A percentile compares a stretch with the other conserved stretches of the same genome.
Conservation (phyloP, 2,797 vertebrate species). For the Halcyon chelicuti region DNA sequence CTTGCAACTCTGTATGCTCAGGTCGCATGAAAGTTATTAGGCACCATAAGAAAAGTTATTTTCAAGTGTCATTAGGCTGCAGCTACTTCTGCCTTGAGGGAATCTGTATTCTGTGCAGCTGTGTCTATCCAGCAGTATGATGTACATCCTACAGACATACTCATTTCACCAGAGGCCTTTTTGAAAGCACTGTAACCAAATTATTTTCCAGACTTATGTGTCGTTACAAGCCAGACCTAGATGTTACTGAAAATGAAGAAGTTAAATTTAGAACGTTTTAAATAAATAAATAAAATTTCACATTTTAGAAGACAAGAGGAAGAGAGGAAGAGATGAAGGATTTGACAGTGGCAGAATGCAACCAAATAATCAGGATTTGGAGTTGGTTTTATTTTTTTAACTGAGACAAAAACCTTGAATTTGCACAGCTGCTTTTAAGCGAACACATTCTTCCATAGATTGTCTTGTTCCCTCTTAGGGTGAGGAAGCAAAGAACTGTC, state of each 20-base stretch:
- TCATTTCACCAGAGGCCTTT: conserved; percentile 65
- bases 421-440: background rate
- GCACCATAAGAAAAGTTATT: background rate
- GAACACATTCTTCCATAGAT: background rate
- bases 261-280: background rate
- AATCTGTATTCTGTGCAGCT: background rate
- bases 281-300: background rate
- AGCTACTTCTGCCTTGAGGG: background rate
- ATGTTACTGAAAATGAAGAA: conserved; percentile 15
- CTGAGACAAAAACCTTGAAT: background rate
- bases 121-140: background rate
- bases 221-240: conserved; percentile 32
- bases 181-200: conserved; percentile 75
- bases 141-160: conserved; percentile 27
- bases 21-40: background rate
- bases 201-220: conserved; percentile 72
- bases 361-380: background rate
- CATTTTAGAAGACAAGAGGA: background rate
- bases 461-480: background rate
- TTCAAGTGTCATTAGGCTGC: background rate
- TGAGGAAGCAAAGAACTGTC: background rate
- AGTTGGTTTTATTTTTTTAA: background rate
- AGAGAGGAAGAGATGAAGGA: background rate
- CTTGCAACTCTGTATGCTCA: background rate
- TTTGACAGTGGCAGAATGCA: background rate